Evolutionary conservation across 2,113 vertebrate genomes (phyloP).

Genomic region (Motacilla alba): DNA sequence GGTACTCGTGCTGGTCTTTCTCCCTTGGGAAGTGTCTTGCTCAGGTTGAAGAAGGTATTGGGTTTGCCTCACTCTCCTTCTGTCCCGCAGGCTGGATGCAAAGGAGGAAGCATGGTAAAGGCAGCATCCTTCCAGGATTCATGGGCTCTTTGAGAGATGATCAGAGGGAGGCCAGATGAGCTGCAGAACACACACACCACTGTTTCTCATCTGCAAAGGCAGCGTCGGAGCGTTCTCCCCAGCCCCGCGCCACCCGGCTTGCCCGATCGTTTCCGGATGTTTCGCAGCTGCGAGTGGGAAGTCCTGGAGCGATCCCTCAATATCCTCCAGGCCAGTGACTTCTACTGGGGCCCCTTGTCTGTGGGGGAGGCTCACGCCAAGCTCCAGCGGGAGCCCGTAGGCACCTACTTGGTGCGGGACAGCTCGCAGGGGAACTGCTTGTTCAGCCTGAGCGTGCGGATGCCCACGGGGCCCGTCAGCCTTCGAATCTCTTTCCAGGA

Average conservation of each 20-base stretch:
- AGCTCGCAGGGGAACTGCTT: slow-evolving; percentile 68
- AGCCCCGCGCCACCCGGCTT: neutral
- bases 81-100: slow-evolving; percentile 25
- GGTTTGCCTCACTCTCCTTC: slow-evolving; percentile 11
- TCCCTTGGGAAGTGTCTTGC: neutral
- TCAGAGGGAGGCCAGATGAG: slow-evolving; percentile 66
- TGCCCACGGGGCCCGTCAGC: slow-evolving; percentile 37
- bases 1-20: neutral
- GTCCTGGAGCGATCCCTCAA: slow-evolving; percentile 66
- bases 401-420: slow-evolving; percentile 73
- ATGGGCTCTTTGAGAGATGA: slow-evolving; percentile 72
- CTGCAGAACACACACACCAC: slow-evolving; percentile 4
- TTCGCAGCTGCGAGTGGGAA: slow-evolving; percentile 62
- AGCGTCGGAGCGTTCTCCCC: neutral
- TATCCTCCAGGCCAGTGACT: slow-evolving; percentile 68
- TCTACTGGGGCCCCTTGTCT: slow-evolving; percentile 72
- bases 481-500: slow-evolving; percentile 67
- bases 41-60: neutral
- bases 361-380: slow-evolving; percentile 67
- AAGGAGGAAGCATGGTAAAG: slow-evolving; percentile 32
- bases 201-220: slow-evolving; percentile 22
- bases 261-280: slow-evolving; percentile 60
- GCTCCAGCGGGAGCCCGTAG: slow-evolving; percentile 47
- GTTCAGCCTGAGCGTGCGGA: slow-evolving; percentile 61
- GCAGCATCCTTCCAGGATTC: slow-evolving; percentile 39